Evolutionary conservation across 2,113 vertebrate species (phyloP).

Genomic region (Siniperca knerii): DNA sequence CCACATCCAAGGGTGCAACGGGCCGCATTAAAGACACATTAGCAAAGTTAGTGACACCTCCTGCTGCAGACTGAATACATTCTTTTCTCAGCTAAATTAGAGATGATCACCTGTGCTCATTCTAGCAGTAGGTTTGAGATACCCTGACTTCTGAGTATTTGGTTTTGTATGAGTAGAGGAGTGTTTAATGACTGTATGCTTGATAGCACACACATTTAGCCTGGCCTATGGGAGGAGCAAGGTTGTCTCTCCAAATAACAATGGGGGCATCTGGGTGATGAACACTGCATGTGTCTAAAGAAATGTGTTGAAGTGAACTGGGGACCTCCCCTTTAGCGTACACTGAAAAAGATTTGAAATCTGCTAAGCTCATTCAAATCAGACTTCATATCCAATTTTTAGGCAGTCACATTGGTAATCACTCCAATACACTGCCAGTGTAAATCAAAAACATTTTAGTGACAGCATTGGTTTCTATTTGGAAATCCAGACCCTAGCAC

Average conservation of each 20-base stretch:
- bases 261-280: background rate
- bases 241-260: conserved; percentile 35
- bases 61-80: conserved; percentile 24
- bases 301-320: conserved; percentile 1
- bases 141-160: background rate
- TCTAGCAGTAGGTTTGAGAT: conserved; percentile 1
- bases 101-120: conserved; percentile 32
- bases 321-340: background rate
- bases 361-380: conserved; percentile 43
- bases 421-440: conserved; percentile 20
- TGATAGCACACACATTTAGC: conserved; percentile 43
- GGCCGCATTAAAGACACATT: conserved; percentile 67
- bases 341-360: conserved; percentile 16
- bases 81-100: conserved; percentile 21
- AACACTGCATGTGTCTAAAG: conserved; percentile 15
- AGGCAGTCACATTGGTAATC: conserved; percentile 61
- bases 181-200: conserved; percentile 52
- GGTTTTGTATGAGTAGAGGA: conserved; percentile 37
- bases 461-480: conserved; percentile 72
- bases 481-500: conserved; percentile 68
- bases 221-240: conserved; percentile 30
- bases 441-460: conserved; percentile 72
- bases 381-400: conserved; percentile 43
- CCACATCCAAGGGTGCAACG: conserved; percentile 40
- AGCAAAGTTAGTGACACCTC: conserved; percentile 61